These are phyloP conservation scores for Brachypodius melanocephalos DNA, from an alignment of 2,113 vertebrate genomes.

Conservation along the genomic window DNA sequence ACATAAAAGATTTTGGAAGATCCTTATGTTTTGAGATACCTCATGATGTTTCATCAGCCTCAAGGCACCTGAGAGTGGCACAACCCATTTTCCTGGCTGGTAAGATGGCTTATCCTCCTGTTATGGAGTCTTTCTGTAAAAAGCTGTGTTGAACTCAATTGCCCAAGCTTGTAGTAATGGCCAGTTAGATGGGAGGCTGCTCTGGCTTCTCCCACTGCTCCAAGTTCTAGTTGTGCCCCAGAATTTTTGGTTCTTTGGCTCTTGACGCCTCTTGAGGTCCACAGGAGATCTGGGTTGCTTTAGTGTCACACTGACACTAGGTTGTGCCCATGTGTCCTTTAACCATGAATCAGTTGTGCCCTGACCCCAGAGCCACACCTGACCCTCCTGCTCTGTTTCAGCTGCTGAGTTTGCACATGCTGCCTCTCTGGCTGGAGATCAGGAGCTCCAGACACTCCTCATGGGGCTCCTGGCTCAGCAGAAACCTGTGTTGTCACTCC, in stretches of 20 bases:
- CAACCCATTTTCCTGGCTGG: neutral
- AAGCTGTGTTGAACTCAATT: neutral
- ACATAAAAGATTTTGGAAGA: neutral
- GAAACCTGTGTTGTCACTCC: neutral
- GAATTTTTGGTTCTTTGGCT: neutral
- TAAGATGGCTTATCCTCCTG: neutral
- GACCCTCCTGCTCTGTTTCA: accelerated
- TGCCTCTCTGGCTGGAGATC: neutral
- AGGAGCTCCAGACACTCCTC: neutral
- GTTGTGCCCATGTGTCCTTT: neutral
- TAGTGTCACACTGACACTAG: neutral
- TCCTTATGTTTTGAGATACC: neutral
- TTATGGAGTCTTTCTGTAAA: neutral
- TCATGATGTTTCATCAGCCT: neutral
- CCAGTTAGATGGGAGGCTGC: neutral
- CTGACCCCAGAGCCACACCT: neutral
- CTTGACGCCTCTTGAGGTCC: neutral
- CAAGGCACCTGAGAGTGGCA: neutral
- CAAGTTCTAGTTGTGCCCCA: neutral
- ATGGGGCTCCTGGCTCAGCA: neutral
- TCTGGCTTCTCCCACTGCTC: neutral
- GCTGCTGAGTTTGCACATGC: neutral
- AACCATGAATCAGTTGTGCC: accelerated
- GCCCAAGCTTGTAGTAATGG: neutral
- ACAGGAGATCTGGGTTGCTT: neutral